Base-by-base conservation (phyloP, 37 sponge, comb jelly and placozoan species). In the Petrosia ficiformis region DNA sequence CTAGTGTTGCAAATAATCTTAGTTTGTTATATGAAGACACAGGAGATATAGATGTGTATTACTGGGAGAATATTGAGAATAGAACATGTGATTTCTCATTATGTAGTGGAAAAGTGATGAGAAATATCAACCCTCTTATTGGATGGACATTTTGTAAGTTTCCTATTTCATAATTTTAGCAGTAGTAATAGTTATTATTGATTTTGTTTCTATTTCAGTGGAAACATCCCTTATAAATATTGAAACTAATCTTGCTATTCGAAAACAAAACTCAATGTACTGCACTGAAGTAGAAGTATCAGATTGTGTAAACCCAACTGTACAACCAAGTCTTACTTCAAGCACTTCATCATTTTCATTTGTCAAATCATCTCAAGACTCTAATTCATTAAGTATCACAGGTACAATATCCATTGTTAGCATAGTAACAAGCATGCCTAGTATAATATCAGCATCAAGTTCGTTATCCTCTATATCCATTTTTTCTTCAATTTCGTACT, bases 131-230 rank as follows among this genome's bases (percentile, higher is more conserved):
- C 28, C 63, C 63, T 26, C 26, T 61, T 6, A n/a, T 61, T n/a
- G 22, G 28, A 6, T 61, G 63, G 63, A 61, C 28, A 61, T 61
- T 61, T 22, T n/a, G 63, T 61, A 29, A 61, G 63, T 61, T 61
- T 59, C 76, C 25, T 59, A 43, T 3, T 60, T 4, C 1, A 64
- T 60, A 24, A 75, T 60, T 2, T 75, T 75, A n/a, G 26, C 59
- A 21, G 60, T 60, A 59, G 60, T 59, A 21, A 48, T 48, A 14
- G n/a, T n/a, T n/a, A n/a, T n/a, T n/a, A n/a, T n/a, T n/a, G n/a
- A n/a, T n/a, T n/a, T n/a, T n/a, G n/a, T n/a, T n/a, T n/a, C n/a
- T n/a, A n/a, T n/a, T n/a, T n/a, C n/a, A n/a, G n/a, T n/a, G n/a
- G n/a, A n/a, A n/a, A n/a, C n/a, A n/a, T n/a, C n/a, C n/a, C n/a